Base-by-base conservation (phyloP, 2,113 vertebrate species). In the Elephantulus edwardii region DNA sequence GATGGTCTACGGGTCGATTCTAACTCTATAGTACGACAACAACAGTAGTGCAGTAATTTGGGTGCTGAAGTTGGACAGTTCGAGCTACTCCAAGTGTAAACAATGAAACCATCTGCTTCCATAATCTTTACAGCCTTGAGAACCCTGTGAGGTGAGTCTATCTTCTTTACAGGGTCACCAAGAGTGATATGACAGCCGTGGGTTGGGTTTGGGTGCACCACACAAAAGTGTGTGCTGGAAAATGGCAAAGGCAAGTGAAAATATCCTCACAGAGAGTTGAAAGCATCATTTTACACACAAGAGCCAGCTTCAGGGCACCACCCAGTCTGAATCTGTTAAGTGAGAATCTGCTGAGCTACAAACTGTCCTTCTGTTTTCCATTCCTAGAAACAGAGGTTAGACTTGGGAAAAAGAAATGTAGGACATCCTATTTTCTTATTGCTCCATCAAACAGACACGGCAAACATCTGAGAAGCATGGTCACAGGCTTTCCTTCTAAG, bases 291-390 rank as follows among this genome's bases (percentile, higher is more conserved):
- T 92, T 74, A 78, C 70, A 84, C 54, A 75, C 20, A 5, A 74
- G 30, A 82, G 64, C 35, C 56, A 77, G 83, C 84, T 35, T 89
- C 90, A 50, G 82, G 88, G 62, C 46, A 12, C 86, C 78, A 52
- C 35, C 62, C 71, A 81, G 91, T 50, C 75, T 70, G 79, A 93
- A 85, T 79, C 28, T 77, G 71, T 89, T 70, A 85, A 79, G 82
- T 83, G 71, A 89, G 62, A 95, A 91, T 72, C 89, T 66, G 86
- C 77, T 79, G 40, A 95, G 77, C 50, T 95, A 62, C 70, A 84
- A 88, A 88, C 54, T 82, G 62, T 28, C 87, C 76, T 90, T 85
- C 60, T 77, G 11, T 22, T 60, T 89, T 66, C 77, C 50, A 89
- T 93, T 90, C 79, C 89, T 92, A 66, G 74, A 87, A 92, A 90